Base-by-base conservation (phyloP, 2,888 invertebrate species). In the Amphimallon solstitiale region DNA sequence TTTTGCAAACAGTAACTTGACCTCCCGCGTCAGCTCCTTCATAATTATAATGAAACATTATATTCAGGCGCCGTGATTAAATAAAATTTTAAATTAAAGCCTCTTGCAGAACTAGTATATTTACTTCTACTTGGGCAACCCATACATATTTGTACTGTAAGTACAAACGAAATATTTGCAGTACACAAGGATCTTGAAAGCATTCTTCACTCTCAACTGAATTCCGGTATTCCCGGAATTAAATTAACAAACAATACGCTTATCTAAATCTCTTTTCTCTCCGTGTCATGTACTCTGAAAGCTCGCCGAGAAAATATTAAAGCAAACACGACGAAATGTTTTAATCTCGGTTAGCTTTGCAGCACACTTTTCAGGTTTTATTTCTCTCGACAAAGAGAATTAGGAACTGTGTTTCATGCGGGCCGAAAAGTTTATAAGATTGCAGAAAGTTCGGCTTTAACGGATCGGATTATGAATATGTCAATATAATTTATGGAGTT, bases 171-270 rank as follows among this genome's bases (percentile, higher is more conserved):
- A 29, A 29, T 5, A 29, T 29, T 9, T 29, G 9, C 29, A 29
- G 2, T 9, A 29, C 2, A 29, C 29, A 9, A 29, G 9, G 5
- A 2, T 29, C 29, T 29, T 23, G 9, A 29, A 29, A 29, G 29
- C 29, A 29, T 1, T 1, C 29, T 29, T 29, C 29, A 35, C 15
- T 1, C 12, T 23, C 12, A 21, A 56, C 12, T 40, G 10, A 56
- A 23, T 23, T 54, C 12, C 38, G 7, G 40, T 56, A 14, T 14
- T 38, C 52, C 3, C 56, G 23, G 40, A 40, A 40, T 56, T 56
- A 23, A 56, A 56, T 56, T 56, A 43, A 21, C 56, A 40, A 56
- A 56, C 56, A 56, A 29, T 56, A 56, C 56, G 56, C 29, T 56
- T 56, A 56, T 56, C 56, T 40, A 56, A 29, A 56, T 56, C 56